Conservation (phyloP, 2,113 vertebrate species). For the Tetrao urogallus region DNA sequence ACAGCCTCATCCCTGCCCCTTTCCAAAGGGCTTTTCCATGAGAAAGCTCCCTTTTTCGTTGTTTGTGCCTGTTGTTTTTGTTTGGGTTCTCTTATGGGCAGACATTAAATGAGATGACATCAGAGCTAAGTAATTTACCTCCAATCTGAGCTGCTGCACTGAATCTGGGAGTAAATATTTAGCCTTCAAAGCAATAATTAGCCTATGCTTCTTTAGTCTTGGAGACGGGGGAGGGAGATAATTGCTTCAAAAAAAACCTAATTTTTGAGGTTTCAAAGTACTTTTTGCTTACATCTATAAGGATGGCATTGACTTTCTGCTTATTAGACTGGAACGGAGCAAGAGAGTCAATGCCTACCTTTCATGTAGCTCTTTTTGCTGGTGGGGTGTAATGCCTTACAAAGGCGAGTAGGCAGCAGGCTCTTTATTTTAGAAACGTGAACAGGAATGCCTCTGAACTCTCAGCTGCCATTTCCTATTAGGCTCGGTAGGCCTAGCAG, state of each 20-base stretch:
- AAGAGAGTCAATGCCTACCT: neutral
- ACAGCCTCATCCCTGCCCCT: neutral
- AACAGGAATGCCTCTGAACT: neutral
- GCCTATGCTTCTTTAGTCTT: neutral
- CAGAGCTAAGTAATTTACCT: constrained; percentile 13
- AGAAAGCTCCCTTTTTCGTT: neutral
- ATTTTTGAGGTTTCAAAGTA: constrained; percentile 60
- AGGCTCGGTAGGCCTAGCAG: neutral
- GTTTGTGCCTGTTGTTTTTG: neutral
- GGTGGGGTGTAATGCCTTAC: neutral
- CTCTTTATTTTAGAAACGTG: neutral
- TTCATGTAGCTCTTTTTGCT: neutral
- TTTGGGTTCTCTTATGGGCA: constrained; percentile 7
- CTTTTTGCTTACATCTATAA: constrained; percentile 12
- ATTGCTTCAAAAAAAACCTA: constrained; percentile 36
- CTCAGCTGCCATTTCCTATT: neutral
- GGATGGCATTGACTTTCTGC: neutral
- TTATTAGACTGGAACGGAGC: neutral
- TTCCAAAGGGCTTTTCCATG: neutral
- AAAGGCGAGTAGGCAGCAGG: neutral
- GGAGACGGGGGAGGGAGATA: constrained; percentile 4
- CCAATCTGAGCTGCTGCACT: neutral
- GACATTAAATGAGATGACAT: constrained; percentile 22
- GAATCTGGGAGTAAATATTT: constrained; percentile 42
- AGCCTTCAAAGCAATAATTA: constrained; percentile 63